Conservation (phyloP, 2,113 vertebrate species). For the Leptodactylus fuscus region DNA sequence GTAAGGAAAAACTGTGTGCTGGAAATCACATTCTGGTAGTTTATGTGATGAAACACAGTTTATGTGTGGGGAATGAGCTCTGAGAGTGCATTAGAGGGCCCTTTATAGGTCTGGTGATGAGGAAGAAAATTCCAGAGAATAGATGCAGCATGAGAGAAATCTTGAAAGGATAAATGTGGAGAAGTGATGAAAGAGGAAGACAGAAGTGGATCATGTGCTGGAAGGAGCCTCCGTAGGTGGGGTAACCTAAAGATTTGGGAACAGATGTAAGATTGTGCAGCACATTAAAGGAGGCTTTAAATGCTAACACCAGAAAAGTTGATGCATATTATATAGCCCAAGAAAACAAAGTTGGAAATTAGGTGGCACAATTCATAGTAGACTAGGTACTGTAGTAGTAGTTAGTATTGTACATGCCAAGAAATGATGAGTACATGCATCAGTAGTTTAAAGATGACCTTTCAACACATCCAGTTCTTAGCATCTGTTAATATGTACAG, state of each 20-base stretch:
- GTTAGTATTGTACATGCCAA: no score
- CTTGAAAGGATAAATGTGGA: not conserved
- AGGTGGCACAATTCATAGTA: no score
- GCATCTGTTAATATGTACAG: no score
- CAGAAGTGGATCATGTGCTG: constrained; percentile 22
- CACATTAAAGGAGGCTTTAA: not conserved
- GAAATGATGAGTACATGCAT: no score
- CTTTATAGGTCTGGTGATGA: not conserved
- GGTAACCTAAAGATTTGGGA: not conserved
- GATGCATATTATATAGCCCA: no score
- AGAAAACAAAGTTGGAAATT: no score
- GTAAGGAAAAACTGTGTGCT: not conserved
- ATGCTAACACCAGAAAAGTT: not conserved
- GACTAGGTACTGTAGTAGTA: no score
- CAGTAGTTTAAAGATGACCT: no score
- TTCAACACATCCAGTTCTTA: no score
- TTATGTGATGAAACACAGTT: not conserved
- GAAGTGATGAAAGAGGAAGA: constrained; percentile 15
- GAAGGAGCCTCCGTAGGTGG: not conserved
- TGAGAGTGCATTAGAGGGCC: not conserved
- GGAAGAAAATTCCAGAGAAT: not conserved
- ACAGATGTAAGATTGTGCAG: not conserved
- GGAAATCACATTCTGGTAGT: not conserved
- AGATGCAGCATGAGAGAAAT: constrained; percentile 12
- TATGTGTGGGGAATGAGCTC: not conserved